A percentile compares a stretch with the other conserved stretches of the same genome.
Conservation (phyloP, 2,113 vertebrate species). For the Oreochromis tanganicae region DNA sequence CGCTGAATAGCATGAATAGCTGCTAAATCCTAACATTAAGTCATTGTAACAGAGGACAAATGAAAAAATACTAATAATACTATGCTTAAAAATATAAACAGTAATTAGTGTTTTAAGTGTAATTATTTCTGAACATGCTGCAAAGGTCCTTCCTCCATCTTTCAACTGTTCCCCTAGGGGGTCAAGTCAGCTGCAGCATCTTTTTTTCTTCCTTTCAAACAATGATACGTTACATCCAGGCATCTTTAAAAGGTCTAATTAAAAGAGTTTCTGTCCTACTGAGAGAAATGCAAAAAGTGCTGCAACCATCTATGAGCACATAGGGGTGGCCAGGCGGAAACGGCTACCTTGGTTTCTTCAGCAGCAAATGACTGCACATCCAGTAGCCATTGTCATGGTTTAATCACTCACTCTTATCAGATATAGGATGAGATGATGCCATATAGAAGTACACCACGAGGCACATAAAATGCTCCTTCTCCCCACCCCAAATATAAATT, state of each 20-base stretch:
- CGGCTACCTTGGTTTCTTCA: background rate
- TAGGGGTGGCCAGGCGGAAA: background rate
- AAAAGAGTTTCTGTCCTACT: background rate
- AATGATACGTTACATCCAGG: background rate
- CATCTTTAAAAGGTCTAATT: background rate
- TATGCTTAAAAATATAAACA: background rate
- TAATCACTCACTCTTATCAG: background rate
- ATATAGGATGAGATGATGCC: background rate
- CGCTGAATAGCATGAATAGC: background rate
- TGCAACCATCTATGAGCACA: background rate
- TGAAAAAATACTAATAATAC: background rate
- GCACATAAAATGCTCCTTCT: background rate
- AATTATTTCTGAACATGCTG: background rate
- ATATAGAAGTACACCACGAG: background rate
- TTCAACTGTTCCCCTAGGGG: background rate
- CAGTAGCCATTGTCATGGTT: background rate
- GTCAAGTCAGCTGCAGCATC: background rate
- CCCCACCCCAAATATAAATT: background rate
- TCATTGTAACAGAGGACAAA: background rate
- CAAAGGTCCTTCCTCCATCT: background rate
- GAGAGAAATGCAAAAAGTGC: background rate
- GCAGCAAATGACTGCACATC: background rate
- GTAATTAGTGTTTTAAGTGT: background rate
- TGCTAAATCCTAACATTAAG: background rate
- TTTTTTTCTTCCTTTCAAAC: background rate